Conservation (phyloP, 2,113 vertebrate species). For the Nasalis larvatus region DNA sequence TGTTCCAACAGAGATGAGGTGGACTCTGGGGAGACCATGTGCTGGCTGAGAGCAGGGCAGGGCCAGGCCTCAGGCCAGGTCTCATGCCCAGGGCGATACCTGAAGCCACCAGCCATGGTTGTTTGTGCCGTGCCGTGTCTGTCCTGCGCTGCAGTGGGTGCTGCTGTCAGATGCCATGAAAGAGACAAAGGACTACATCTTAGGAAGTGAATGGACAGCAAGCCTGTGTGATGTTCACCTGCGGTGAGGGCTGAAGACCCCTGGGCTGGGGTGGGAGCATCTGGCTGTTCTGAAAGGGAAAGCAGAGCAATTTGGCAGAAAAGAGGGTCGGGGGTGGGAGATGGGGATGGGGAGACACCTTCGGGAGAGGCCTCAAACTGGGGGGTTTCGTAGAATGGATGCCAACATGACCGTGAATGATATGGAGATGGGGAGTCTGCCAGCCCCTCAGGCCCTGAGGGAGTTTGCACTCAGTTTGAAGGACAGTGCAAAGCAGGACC, state of each 20-base stretch:
- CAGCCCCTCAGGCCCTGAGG: neutral
- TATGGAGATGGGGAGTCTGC: neutral
- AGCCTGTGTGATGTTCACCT: neutral
- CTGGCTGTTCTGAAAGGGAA: neutral
- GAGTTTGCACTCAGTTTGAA: neutral
- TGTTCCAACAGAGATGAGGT: neutral
- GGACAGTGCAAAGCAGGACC: neutral
- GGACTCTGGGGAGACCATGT: neutral
- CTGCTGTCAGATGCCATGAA: neutral
- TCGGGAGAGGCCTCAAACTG: neutral
- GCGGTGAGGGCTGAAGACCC: neutral
- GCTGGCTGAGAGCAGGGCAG: too few species aligned
- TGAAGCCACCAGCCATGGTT: rapidly evolving
- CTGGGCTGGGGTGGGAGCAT: neutral
- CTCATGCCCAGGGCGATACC: too few species aligned
- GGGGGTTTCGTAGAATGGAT: neutral
- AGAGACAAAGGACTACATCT: neutral
- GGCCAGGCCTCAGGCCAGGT: too few species aligned
- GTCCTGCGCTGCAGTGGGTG: neutral
- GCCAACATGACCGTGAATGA: neutral
- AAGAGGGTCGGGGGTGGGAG: neutral
- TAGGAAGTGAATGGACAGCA: neutral
- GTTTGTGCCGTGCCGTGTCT: neutral
- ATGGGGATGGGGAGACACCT: neutral
- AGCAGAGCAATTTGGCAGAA: neutral